Base-by-base conservation (phyloP, 2,113 vertebrate species). In the Aleadryas rufinucha region DNA sequence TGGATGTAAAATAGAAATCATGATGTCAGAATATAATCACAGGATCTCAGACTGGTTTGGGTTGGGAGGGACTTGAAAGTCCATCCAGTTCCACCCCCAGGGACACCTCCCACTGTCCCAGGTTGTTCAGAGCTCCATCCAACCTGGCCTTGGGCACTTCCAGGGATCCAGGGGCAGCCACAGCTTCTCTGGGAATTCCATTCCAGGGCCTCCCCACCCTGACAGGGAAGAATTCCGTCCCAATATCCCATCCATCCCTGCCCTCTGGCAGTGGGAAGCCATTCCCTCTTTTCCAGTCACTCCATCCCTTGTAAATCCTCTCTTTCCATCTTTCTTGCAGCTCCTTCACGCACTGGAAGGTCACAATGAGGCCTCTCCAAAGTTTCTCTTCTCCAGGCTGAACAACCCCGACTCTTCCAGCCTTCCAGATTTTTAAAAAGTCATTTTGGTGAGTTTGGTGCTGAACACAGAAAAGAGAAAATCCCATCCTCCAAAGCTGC, bases 1-100 rank as follows among this genome's bases (percentile, higher is more conserved):
- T 0, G 1, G 21, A 16, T 23, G 10, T 2, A n/a, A 82, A 85
- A 27, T 6, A 49, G 22, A 22, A 1, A 2, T 2, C 13, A 18
- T 41, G n/a, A 6, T n/a, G 44, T 7, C 12, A 18, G 11, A 37
- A 41, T 35, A 13, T 1, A 33, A 16, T 8, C 19, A 10, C 3
- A 30, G 35, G n/a, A 7, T 47, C 20, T 3, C 4, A 2, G 30
- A 13, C 10, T 41, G 50, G 24, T 57, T 49, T 50, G 61, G 26
- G 30, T 31, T 50, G 52, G 31, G 33, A 57, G 13, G 31, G 31
- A 42, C 9, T 19, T 50, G 20, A 31, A 31, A 66, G 16, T 2
- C 16, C 30, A 30, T 9, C 26, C 22, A 30, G 33, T 7, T 8
- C 19, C 47, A 61, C 18, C 18, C 20, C 26, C 28, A 28, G 22